Evolutionary conservation across 2,797 vertebrate species (phyloP).

Genomic region (Clarias laeviceps): DNA sequence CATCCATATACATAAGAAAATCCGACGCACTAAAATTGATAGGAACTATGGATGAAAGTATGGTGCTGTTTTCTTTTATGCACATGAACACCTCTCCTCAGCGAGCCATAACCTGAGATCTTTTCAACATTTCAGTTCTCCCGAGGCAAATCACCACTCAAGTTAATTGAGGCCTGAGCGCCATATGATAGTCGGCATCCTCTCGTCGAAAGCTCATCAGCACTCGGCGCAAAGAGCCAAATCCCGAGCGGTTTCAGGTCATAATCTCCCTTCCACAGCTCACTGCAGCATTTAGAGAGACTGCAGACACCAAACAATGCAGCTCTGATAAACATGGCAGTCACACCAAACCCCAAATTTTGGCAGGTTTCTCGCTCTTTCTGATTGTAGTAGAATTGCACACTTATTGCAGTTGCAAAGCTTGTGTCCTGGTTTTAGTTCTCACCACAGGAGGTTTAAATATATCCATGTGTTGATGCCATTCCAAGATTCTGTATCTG

Average conservation of each 20-base stretch:
- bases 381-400: conserved; percentile 15
- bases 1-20: conserved; percentile 38
- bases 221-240: conserved; percentile 43
- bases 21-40: conserved; percentile 27
- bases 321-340: conserved; percentile 41
- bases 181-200: conserved; percentile 50
- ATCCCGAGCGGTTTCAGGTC: conserved; percentile 47
- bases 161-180: conserved; percentile 58
- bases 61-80: conserved; percentile 1
- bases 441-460: conserved; percentile 1
- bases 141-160: conserved; percentile 50
- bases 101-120: conserved; percentile 45
- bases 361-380: conserved; percentile 32
- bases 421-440: neutral
- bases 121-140: conserved; percentile 51
- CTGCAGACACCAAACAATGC: conserved; percentile 55
- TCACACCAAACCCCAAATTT: conserved; percentile 32
- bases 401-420: conserved; percentile 17
- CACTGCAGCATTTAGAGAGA: conserved; percentile 45
- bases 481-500: conserved; percentile 15
- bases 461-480: conserved; percentile 7
- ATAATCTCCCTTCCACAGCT: conserved; percentile 56
- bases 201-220: conserved; percentile 58
- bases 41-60: conserved; percentile 25
- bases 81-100: conserved; percentile 34